A percentile compares a stretch with the other conserved stretches of the same genome.
These are phyloP conservation scores for Erethizon dorsatum DNA, from an alignment of 2,797 vertebrate genomes.

Conservation along the genomic window DNA sequence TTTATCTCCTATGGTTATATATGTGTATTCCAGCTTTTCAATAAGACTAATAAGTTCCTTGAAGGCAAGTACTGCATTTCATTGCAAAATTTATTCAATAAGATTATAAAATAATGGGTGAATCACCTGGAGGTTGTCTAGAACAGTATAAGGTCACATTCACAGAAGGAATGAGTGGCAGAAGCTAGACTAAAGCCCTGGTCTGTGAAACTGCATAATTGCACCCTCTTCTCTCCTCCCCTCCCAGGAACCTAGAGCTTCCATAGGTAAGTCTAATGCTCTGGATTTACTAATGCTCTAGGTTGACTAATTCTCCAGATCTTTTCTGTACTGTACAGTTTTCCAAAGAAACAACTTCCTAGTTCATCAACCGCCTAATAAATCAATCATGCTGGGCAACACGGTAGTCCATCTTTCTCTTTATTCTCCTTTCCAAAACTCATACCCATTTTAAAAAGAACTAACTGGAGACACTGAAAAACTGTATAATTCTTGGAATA, in stretches of 20 bases:
- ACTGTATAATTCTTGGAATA: not conserved
- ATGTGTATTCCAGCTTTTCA: not conserved
- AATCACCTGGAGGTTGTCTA: not conserved
- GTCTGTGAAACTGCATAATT: not conserved
- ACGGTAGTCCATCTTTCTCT: not conserved
- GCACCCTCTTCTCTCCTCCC: not conserved
- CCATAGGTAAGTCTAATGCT: not conserved
- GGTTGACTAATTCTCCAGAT: not conserved
- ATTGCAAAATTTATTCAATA: not conserved
- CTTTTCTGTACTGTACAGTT: not conserved
- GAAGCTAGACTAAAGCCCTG: not conserved
- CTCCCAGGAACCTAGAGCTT: not conserved
- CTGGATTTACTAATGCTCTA: not conserved
- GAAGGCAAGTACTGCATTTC: not conserved
- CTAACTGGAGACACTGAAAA: not conserved
- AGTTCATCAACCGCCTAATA: not conserved
- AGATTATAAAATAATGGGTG: not conserved
- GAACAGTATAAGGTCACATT: not conserved
- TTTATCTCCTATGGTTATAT: not conserved
- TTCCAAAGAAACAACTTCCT: conserved; percentile 4
- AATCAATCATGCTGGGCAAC: not conserved
- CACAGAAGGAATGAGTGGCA: not conserved
- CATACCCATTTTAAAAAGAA: conserved; percentile 31
- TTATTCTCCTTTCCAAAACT: not conserved
- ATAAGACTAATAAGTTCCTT: not conserved